Conservation (phyloP, 2,888 invertebrate species). For the Caenorhabditis drosophilae region DNA sequence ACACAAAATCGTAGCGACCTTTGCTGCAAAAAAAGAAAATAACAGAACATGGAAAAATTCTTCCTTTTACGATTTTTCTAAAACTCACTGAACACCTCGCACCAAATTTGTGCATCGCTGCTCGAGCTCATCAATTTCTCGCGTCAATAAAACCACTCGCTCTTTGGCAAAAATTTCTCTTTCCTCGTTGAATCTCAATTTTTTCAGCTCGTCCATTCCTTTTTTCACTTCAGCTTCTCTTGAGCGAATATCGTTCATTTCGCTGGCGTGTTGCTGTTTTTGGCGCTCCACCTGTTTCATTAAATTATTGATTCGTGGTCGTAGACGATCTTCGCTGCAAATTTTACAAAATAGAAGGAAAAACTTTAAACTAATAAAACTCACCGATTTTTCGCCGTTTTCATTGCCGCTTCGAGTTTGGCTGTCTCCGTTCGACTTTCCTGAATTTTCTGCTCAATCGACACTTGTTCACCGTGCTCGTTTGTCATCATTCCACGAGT, state of each 20-base stretch:
- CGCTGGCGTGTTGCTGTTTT: conserved; percentile 13
- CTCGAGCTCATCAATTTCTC: background rate
- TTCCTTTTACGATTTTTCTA: background rate
- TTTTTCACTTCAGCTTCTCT: conserved; percentile 51
- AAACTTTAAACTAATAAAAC: conserved; percentile 1
- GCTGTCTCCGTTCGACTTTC: conserved; percentile 53
- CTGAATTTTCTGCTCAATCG: conserved; percentile 87
- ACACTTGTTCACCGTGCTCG: conserved; percentile 79
- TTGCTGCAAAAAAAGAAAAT: conserved; percentile 19
- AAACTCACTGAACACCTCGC: background rate
- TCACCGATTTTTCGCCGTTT: conserved; percentile 11
- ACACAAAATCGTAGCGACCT: conserved; percentile 13
- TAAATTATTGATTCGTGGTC: conserved; percentile 12
- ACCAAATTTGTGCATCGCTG: background rate
- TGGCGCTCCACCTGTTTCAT: conserved; percentile 21
- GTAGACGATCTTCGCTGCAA: conserved; percentile 5
- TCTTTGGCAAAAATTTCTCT: background rate
- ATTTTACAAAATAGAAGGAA: background rate
- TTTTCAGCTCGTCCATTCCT: conserved; percentile 46
- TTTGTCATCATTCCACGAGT: conserved; percentile 82
- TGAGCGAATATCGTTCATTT: conserved; percentile 24
- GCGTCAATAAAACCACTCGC: background rate
- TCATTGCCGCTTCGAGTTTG: conserved; percentile 6
- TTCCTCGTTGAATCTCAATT: conserved; percentile 36
- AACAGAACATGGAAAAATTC: background rate